These are phyloP conservation scores for Anisognathus igniventris DNA, from an alignment of 2,797 vertebrate genomes.

Conservation along the genomic window DNA sequence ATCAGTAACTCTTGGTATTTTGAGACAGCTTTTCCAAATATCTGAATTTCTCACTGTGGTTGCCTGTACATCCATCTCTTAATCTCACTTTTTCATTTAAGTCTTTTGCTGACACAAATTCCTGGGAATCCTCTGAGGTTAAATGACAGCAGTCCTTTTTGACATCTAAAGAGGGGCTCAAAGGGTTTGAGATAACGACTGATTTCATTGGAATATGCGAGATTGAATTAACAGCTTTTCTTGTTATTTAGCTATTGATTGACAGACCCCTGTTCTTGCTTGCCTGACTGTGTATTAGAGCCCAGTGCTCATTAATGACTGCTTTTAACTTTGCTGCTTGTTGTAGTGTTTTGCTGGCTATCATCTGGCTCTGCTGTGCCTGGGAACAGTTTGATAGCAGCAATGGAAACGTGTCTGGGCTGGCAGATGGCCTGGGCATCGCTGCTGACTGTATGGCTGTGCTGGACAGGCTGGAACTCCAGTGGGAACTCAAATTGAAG, in stretches of 20 bases:
- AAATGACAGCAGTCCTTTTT: neutral
- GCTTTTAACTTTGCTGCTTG: neutral
- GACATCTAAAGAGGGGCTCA: accelerated
- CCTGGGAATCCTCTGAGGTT: neutral
- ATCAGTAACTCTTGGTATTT: neutral
- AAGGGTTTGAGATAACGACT: neutral
- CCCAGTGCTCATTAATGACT: neutral
- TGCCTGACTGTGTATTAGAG: neutral
- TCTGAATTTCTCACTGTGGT: neutral
- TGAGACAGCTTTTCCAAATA: neutral
- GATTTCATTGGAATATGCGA: neutral
- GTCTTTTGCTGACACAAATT: neutral
- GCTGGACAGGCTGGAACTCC: neutral
- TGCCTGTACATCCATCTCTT: neutral
- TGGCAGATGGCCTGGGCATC: neutral
- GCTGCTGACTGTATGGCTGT: neutral
- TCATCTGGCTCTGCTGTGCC: neutral
- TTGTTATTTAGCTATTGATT: neutral
- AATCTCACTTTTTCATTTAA: neutral
- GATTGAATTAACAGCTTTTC: neutral
- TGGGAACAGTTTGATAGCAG: neutral
- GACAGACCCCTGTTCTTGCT: neutral
- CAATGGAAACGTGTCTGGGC: neutral
- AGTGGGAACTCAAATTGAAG: accelerated
- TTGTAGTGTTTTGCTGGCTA: neutral